Evolutionary conservation across 2,888 invertebrate genomes (phyloP).

Genomic region (Zonitis immaculata): DNA sequence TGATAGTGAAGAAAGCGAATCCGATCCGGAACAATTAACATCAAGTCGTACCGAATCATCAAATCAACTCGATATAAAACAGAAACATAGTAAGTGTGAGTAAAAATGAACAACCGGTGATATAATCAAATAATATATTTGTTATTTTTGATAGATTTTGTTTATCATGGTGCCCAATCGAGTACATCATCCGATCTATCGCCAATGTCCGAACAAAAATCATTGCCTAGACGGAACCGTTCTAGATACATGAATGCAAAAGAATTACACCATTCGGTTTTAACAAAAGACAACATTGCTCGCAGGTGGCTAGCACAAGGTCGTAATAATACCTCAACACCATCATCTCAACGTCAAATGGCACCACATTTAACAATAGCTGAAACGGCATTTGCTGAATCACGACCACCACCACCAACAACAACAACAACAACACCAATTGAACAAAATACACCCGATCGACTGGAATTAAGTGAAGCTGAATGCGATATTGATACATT

Average conservation of each 20-base stretch:
- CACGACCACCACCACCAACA: slow-evolving; percentile 32
- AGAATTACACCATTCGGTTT: slow-evolving; percentile 27
- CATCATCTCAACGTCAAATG: slow-evolving; percentile 53
- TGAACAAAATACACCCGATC: slow-evolving; percentile 48
- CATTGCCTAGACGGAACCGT: slow-evolving; percentile 63
- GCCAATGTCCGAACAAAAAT: slow-evolving; percentile 74
- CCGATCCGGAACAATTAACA: slow-evolving; percentile 67
- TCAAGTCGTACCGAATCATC: slow-evolving; percentile 71
- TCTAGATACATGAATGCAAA: slow-evolving; percentile 55
- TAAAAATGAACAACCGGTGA: too few relatives aligned
- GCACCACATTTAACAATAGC: slow-evolving; percentile 60
- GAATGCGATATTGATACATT: slow-evolving; percentile 71
- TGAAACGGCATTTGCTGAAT: slow-evolving; percentile 53
- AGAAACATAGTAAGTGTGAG: slow-evolving; percentile 61
- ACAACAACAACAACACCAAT: too few relatives aligned
- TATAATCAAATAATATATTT: too few relatives aligned
- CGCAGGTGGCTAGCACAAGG: slow-evolving; percentile 52
- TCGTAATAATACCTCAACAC: slow-evolving; percentile 25
- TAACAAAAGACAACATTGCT: slow-evolving; percentile 26
- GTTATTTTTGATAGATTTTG: slow-evolving; percentile 57
- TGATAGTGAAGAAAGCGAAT: slow-evolving; percentile 70
- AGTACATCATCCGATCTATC: slow-evolving; percentile 74
- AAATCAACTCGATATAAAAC: slow-evolving; percentile 67
- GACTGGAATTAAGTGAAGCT: slow-evolving; percentile 63
- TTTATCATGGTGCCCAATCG: slow-evolving; percentile 70